phyloP scores from a whole-genome alignment of 2,797 vertebrate genomes.

The Arnoldichthys spilopterus region DNA sequence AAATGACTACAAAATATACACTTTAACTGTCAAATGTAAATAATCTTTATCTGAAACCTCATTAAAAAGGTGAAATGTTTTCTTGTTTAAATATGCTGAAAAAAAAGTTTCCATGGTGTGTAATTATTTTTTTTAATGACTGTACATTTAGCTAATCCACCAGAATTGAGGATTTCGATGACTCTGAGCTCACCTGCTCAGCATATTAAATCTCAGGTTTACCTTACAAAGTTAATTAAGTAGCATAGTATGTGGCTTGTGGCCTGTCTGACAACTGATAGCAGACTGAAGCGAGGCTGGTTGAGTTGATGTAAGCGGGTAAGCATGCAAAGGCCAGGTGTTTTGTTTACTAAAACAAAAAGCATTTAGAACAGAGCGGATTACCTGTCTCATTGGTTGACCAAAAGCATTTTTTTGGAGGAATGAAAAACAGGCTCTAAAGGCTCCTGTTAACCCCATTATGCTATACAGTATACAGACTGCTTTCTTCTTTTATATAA shows the following conservation, averaged over 20 bases:
- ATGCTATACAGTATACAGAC: neutral
- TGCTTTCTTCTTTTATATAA: constrained; percentile 35
- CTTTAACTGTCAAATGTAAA: too few species aligned
- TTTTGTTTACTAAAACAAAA: constrained; percentile 15
- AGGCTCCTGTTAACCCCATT: neutral
- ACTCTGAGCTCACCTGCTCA: constrained; percentile 7
- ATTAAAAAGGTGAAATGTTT: too few species aligned
- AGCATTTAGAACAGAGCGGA: neutral
- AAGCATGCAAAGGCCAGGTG: neutral
- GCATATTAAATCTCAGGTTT: constrained; percentile 18
- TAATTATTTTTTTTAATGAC: too few species aligned
- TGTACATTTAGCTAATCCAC: neutral
- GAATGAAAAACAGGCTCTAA: neutral
- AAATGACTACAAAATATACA: too few species aligned
- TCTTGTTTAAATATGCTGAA: too few species aligned
- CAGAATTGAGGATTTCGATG: neutral
- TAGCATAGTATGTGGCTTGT: neutral
- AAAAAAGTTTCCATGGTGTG: too few species aligned
- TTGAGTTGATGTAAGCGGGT: neutral
- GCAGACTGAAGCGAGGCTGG: neutral
- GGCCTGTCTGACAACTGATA: constrained; percentile 6
- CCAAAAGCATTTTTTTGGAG: neutral
- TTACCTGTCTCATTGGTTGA: neutral
- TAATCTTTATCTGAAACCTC: too few species aligned
- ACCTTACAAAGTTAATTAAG: constrained; percentile 30